Conservation (phyloP, 2,797 vertebrate species). For the Peromyscus nudipes region DNA sequence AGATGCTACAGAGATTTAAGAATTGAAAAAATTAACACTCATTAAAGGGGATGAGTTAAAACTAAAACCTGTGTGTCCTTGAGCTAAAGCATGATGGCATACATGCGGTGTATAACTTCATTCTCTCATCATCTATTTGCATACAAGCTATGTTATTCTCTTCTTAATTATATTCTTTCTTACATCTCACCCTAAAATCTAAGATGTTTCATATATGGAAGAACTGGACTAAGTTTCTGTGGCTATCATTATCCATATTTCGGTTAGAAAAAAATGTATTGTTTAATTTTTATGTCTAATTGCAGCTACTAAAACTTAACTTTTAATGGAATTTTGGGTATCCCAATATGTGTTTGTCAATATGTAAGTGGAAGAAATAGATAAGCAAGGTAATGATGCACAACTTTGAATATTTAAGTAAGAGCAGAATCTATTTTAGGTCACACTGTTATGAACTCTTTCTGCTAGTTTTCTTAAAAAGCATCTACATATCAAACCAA, state of each 20-base stretch:
- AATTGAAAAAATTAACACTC: background rate
- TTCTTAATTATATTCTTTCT: background rate
- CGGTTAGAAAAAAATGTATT: background rate
- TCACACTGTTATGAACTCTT: background rate
- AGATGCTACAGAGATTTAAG: background rate
- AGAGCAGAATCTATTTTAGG: background rate
- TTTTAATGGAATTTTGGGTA: background rate
- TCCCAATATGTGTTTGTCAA: background rate
- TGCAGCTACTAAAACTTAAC: background rate
- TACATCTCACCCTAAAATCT: background rate
- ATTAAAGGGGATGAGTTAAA: background rate
- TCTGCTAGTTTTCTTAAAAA: background rate
- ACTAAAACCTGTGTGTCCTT: background rate
- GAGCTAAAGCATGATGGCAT: background rate
- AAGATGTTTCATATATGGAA: background rate
- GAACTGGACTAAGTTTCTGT: background rate
- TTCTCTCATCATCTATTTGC: background rate
- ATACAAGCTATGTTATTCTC: background rate
- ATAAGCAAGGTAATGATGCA: background rate
- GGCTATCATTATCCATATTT: background rate
- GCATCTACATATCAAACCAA: background rate
- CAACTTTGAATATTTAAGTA: background rate
- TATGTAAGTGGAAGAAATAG: background rate
- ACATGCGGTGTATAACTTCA: too few species aligned
- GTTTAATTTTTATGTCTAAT: background rate